phyloP scores from a whole-genome alignment of 2,113 vertebrate species.

The Gadus chalcogrammus region DNA sequence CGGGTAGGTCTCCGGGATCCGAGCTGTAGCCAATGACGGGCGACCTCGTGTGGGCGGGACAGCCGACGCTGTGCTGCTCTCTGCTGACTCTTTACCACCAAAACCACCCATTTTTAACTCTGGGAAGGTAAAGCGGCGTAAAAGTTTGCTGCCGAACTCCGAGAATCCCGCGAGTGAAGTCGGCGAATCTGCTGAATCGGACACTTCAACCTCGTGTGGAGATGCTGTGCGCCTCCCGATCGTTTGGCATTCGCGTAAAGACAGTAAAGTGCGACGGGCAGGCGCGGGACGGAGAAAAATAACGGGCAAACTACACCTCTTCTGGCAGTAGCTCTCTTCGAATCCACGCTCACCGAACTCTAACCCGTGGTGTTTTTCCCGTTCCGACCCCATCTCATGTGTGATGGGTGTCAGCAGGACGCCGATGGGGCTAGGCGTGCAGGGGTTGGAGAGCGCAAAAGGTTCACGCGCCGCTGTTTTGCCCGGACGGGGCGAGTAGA shows the following conservation, averaged over 20 bases:
- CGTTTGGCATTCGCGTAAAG: constrained; percentile 48
- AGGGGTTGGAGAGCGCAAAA: constrained; percentile 13
- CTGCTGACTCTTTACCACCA: constrained; percentile 12
- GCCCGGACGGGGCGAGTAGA: constrained; percentile 35
- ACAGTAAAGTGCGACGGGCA: constrained; percentile 43
- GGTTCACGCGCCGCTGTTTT: constrained; percentile 16
- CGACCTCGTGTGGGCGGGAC: constrained; percentile 1
- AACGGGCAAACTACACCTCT: constrained; percentile 68
- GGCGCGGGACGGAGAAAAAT: constrained; percentile 48
- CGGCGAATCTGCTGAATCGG: background rate
- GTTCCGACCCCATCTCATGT: constrained; percentile 6
- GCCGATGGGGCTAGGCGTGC: constrained; percentile 17
- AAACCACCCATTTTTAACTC: constrained; percentile 54
- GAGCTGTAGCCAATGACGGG: background rate
- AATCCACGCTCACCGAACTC: constrained; percentile 47
- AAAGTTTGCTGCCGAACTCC: constrained; percentile 56
- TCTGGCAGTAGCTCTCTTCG: constrained; percentile 68
- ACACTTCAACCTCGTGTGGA: constrained; percentile 7
- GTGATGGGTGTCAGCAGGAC: constrained; percentile 59
- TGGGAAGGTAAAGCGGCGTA: constrained; percentile 67
- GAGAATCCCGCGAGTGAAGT: constrained; percentile 39
- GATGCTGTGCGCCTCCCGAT: constrained; percentile 31
- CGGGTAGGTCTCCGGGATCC: constrained; percentile 65
- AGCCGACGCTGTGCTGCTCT: background rate
- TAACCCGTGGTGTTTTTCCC: constrained; percentile 9